Evolutionary conservation across 2,888 invertebrate species (phyloP).

Genomic region (Tanypteryx hageni): DNA sequence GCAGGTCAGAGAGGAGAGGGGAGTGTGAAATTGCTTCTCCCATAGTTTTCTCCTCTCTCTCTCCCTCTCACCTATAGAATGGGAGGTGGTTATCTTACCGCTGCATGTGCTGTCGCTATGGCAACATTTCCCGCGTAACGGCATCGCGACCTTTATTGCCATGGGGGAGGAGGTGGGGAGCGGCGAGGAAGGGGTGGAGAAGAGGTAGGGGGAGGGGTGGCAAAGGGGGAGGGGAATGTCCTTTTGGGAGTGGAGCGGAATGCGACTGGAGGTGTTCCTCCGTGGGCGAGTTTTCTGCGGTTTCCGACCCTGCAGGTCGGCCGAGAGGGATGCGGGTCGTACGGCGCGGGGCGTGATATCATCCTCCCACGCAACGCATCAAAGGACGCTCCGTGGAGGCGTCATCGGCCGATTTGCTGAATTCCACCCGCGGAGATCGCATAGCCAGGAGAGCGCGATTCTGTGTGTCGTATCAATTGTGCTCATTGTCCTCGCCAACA

Average conservation of each 20-base stretch:
- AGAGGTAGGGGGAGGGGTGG: no score
- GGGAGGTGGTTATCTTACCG: constrained; percentile 51
- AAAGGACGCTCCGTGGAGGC: background rate
- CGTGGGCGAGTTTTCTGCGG: constrained; percentile 25
- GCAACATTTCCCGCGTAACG: constrained; percentile 42
- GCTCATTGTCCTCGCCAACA: background rate
- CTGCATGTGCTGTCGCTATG: constrained; percentile 48
- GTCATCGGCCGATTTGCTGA: background rate
- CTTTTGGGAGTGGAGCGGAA: background rate
- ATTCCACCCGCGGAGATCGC: background rate
- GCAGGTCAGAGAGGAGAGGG: background rate
- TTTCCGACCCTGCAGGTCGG: background rate
- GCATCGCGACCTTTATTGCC: background rate
- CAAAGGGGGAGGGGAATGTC: background rate
- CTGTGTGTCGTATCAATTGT: background rate
- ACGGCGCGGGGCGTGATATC: background rate
- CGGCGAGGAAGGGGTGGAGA: no score
- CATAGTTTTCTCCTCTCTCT: constrained; percentile 20
- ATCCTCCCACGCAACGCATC: background rate
- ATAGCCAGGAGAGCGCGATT: background rate
- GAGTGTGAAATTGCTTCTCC: constrained; percentile 47
- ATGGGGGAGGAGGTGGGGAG: no score
- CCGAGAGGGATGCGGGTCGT: background rate
- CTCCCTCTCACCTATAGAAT: background rate
- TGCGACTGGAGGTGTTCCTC: constrained; percentile 25